Base-by-base conservation (phyloP, 2,888 invertebrate genomes). In the Parnassius smintheus region DNA sequence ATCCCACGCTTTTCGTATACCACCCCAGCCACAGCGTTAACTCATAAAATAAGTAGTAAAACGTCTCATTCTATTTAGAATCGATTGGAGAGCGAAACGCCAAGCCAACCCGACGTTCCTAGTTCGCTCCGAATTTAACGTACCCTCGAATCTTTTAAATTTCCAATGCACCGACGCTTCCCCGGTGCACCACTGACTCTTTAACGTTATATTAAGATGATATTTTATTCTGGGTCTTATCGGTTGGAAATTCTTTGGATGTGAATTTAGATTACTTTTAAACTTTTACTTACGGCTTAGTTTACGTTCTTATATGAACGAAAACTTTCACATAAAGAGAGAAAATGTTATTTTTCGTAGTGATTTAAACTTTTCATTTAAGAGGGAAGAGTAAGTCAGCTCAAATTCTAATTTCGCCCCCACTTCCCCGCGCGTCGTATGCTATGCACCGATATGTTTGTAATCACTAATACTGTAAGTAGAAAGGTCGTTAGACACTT, bases 11-110 rank as follows among this genome's bases (percentile, higher is more conserved):
- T 46, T 59, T 45, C 45, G 25, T 18, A 18, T 57, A 22, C 48
- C 13, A 62, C 46, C 18, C n/a, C 9, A 41, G 41, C 41, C 48
- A 10, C 46, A 2, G n/a, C 75, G 71, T 70, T 12, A 72, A 75
- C 75, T 81, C 84, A 83, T 85, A 84, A 85, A 85, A 81, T 76
- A 78, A 76, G 83, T 72, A 78, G 81, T 83, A 82, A 81, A 84
- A 78, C 74, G 78, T 81, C 79, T 77, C 73, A 73, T 78, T 78
- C 80, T 77, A 70, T 82, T 77, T 73, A 72, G 71, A 76, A 82
- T 86, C 84, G 83, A 86, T 84, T 80, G 78, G 45, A 61, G 45
- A 64, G 66, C 62, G 62, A 61, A 56, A 68, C 72, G 69, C 72
- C 72, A 70, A 64, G 68, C 65, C 68, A 69, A 72, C 75, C 78